Evolutionary conservation across 2,888 invertebrate genomes (phyloP), one percentile per base, ranked within the genome.

Genomic region (Caradrina kadenii): DNA sequence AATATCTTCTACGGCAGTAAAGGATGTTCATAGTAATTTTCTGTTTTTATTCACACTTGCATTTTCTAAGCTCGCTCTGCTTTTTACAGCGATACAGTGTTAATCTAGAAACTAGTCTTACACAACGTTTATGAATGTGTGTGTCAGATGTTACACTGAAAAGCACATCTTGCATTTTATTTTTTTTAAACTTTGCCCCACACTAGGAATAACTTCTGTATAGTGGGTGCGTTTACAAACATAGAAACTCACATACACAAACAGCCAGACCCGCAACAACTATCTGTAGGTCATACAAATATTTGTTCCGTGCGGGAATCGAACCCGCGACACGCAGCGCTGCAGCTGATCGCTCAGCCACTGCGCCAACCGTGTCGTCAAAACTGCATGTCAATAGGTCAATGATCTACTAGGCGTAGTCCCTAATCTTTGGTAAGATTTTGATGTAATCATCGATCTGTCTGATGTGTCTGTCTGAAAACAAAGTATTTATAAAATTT

Each of bases 331-430:
- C n/a, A n/a, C n/a, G n/a, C n/a, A n/a, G n/a, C n/a, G n/a, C n/a
- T n/a, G n/a, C n/a, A n/a, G n/a, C n/a, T n/a, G n/a, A n/a, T n/a
- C n/a, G n/a, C n/a, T n/a, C n/a, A n/a, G n/a, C n/a, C n/a, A n/a
- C n/a, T n/a, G n/a, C n/a, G n/a, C n/a, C n/a, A n/a, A n/a, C n/a
- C n/a, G n/a, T n/a, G n/a, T n/a, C n/a, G n/a, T n/a, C n/a, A n/a
- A n/a, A n/a, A n/a, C n/a, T n/a, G n/a, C 45, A 59, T 35, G 35
- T 59, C 59, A 52, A 69, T 50, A 69, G 39, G 70, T 69, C 59
- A 69, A 59, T 31, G 42, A 50, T 42, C 17, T 68, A 11, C 49
- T 35, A 42, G 42, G 8, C 10, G 5, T 21, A 31, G 11, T 52
- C n/a, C 21, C n/a, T 31, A 22, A 68, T n/a, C 10, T 62, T n/a